phyloP scores from a whole-genome alignment of 1,140 invertebrate species.

The Thereuonema tuberculata region DNA sequence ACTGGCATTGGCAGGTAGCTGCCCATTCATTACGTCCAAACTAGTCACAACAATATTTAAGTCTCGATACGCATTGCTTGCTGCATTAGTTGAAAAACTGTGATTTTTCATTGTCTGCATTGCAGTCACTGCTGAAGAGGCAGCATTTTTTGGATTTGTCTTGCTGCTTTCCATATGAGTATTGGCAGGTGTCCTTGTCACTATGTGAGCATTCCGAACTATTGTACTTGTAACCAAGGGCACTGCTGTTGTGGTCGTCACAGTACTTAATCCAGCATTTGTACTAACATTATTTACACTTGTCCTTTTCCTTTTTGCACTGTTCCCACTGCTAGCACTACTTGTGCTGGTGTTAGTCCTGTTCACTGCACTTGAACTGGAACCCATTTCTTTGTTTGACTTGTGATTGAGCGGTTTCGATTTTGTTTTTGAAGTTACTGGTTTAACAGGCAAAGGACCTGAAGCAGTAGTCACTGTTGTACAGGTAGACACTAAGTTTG shows the following conservation, averaged over 20 bases:
- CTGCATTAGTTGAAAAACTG: neutral
- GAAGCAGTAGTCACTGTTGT: neutral
- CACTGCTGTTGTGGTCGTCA: neutral
- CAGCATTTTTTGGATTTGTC: neutral
- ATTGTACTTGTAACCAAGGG: neutral
- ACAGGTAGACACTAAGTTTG: neutral
- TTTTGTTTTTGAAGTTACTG: neutral
- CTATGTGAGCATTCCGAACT: neutral
- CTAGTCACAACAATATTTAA: slow-evolving; percentile 8
- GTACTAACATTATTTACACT: neutral
- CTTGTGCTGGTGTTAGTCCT: too few relatives aligned
- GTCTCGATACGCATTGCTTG: slow-evolving; percentile 4
- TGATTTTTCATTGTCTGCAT: neutral
- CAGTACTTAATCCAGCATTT: neutral
- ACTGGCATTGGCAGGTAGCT: neutral
- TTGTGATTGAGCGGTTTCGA: neutral
- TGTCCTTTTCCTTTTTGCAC: neutral
- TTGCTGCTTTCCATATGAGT: too few relatives aligned
- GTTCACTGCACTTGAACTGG: neutral
- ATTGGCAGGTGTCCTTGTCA: neutral
- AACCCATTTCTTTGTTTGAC: neutral
- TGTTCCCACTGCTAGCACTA: neutral
- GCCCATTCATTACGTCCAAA: slow-evolving; percentile 10
- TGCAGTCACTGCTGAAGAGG: neutral
- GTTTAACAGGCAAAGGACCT: neutral